Base-by-base conservation (phyloP, 2,797 vertebrate genomes). In the Halcyon smyrnensis region DNA sequence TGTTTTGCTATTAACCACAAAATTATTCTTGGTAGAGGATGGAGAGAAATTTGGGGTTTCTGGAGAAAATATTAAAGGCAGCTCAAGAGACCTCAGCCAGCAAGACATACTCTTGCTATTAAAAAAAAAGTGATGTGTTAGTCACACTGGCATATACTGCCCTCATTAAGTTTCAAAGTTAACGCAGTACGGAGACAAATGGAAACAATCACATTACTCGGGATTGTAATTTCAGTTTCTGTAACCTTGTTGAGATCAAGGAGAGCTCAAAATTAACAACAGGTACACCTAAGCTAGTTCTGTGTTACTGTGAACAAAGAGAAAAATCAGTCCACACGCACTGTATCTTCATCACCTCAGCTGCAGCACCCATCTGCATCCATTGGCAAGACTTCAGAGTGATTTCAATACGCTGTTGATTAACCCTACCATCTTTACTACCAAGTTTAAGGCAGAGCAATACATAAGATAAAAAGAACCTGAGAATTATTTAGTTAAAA, bases 331-430 rank as follows among this genome's bases (percentile, higher is more conserved):
- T 88, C 81, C 30, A 50, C 15, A 0, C 13, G 2, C 54, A 56
- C 70, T 39, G 0, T 48, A 53, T 73, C 87, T 76, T 71, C 91
- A 90, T 62, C 79, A 84, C 54, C 56, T 81, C 15, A 6, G 90
- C 94, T 93, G 89, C 89, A 97, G 90, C 93, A 69, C 65, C 77
- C 76, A 92, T 89, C 90, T 91, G 90, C 77, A 89, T 78, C 87
- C 45, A 36, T 89, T 75, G 85, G 95, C 88, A 94, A 54, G 83
- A 76, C 78, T 92, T 93, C 79, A 87, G 77, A 90, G 94, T 84
- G 24, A 90, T 80, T 82, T 59, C 76, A 82, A 53, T 30, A 69
- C 0, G 3, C 39, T 50, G 64, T 25, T 89, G 41, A 89, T 94
- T 84, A 95, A 79, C 65, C 59, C 83, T 39, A 41, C 41, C 28